Conservation (phyloP, 2,113 vertebrate genomes). For the Pseudolaguvia tuberculata region DNA sequence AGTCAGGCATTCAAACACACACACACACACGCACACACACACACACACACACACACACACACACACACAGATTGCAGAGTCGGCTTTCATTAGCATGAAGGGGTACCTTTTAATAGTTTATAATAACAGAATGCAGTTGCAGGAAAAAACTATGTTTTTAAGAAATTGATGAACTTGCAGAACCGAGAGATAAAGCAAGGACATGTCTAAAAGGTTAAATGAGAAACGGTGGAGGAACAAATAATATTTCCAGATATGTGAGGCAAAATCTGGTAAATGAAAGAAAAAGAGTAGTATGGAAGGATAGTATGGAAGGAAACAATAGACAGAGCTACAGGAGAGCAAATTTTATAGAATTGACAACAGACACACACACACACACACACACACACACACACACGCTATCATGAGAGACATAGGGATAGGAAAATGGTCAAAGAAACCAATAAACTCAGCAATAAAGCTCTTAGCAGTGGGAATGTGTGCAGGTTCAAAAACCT, state of each 20-base stretch:
- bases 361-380: too few relatives aligned
- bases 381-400: slow-evolving; percentile 6
- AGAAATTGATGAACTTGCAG: not conserved
- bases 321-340: too few relatives aligned
- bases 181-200: slow-evolving; percentile 35
- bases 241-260: too few relatives aligned
- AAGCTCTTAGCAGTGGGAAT: slow-evolving; percentile 32
- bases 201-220: slow-evolving; percentile 42
- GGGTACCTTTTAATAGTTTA: not conserved
- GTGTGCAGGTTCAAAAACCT: slow-evolving; percentile 4
- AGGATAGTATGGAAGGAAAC: too few relatives aligned
- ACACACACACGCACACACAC: too few relatives aligned
- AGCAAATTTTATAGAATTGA: too few relatives aligned
- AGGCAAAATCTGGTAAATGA: too few relatives aligned
- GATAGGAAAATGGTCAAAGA: slow-evolving; percentile 42
- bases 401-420: slow-evolving; percentile 24
- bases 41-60: too few relatives aligned
- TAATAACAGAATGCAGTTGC: slow-evolving; percentile 13
- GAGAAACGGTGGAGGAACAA: too few relatives aligned
- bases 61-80: not conserved
- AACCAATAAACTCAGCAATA: slow-evolving; percentile 45
- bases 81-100: not conserved
- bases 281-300: too few relatives aligned
- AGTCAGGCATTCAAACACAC: slow-evolving; percentile 41
- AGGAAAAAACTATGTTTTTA: not conserved